Evolutionary conservation across 2,113 vertebrate species (phyloP), one percentile per base, ranked within the genome.

Genomic region (Tragelaphus scriptus): DNA sequence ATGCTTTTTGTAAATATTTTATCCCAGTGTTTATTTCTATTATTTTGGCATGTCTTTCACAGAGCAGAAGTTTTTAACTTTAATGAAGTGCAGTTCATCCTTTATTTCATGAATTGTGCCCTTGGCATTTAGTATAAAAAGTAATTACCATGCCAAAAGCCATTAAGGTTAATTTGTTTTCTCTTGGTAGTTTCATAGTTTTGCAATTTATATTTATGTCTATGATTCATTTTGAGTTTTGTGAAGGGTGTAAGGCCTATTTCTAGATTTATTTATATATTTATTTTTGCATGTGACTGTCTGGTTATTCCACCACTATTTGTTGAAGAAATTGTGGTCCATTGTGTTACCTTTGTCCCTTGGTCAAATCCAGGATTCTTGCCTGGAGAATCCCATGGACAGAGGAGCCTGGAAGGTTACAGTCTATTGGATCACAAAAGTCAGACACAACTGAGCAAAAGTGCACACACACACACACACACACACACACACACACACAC

Each of bases 401-500:
- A 71, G 65, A 71, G n/a, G n/a, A 11, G n/a, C 65, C 19, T 36
- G 65, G 65, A 71, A 71, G 19, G 9, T 71, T 71, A 23, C 19
- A 71, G n/a, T 71, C 19, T 36, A 3, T 71, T 71, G n/a, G 19
- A 6, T 71, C 65, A 71, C n/a, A 36, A 21, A 16, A 68, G n/a
- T 71, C 65, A 71, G 65, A 71, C 4, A 71, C n/a, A 71, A 65
- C 7, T 23, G 5, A 71, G 19, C 65, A 12, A 36, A 71, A 23
- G 9, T 2, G 8, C 0, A 0, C 11, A 2, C 59, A 61, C 58
- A 13, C 25, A 26, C 7, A 65, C 63, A 59, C 25, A 32, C 36
- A 77, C 28, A 30, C 26, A 63, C 26, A 28, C 5, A 26, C 26
- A 59, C 6, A 32, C 30, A 36, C 65, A 36, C n/a, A 65, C 15